These are phyloP conservation scores for Drosophila silvestris DNA, from an alignment of 2,888 invertebrate species.

Conservation along the genomic window DNA sequence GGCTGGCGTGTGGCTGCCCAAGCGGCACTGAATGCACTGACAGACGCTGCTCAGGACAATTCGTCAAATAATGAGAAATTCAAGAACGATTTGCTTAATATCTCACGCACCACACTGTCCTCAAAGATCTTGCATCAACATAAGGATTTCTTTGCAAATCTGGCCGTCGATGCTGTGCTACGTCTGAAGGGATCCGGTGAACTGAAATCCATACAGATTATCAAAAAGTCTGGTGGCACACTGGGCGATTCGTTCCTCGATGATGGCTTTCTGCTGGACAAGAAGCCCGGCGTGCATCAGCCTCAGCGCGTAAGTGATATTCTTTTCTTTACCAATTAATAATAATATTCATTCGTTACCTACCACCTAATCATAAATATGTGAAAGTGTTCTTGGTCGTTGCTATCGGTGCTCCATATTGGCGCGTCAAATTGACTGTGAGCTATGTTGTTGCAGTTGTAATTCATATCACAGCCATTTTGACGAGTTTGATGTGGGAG, in stretches of 20 bases:
- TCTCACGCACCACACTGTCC: conserved; percentile 98
- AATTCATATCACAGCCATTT: conserved; percentile 85
- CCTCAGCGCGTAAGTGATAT: conserved; percentile 88
- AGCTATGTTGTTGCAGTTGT: conserved; percentile 73
- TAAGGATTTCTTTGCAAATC: conserved; percentile 97
- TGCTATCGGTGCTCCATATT: conserved; percentile 54
- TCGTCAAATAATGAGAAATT: conserved; percentile 92
- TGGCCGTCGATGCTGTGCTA: conserved; percentile 98
- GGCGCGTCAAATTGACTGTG: conserved; percentile 86
- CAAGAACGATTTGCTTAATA: conserved; percentile 95
- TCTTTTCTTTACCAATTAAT: background rate
- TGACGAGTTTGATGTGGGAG: conserved; percentile 84
- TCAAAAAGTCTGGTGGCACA: conserved; percentile 97
- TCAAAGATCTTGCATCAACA: conserved; percentile 99
- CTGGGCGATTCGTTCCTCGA: conserved; percentile 98
- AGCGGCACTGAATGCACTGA: conserved; percentile 93
- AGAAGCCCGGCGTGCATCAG: conserved; percentile 98
- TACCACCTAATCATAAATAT: background rate
- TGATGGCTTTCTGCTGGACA: conserved; percentile 97
- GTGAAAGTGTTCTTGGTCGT: background rate
- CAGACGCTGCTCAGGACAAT: conserved; percentile 92
- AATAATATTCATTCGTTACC: background rate
- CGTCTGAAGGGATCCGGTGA: conserved; percentile 98
- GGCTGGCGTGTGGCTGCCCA: conserved; percentile 97
- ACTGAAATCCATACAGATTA: conserved; percentile 97